Base-by-base conservation (phyloP, 2,113 vertebrate species). In the Sphaerodactylus townsendi region DNA sequence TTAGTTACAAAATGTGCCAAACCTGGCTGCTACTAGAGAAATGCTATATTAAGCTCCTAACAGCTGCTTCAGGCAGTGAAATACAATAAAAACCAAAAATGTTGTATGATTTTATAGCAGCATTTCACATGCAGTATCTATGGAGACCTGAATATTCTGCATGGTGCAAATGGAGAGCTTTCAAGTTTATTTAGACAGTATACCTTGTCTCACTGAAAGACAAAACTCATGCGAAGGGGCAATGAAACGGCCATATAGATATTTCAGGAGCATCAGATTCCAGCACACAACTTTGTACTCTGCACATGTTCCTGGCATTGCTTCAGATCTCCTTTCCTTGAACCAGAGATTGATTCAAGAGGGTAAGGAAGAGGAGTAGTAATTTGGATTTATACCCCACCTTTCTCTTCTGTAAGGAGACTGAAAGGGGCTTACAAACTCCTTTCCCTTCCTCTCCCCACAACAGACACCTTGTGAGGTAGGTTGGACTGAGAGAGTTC, bases 1-100 rank as follows among this genome's bases (percentile, higher is more conserved):
- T 88, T 82, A 90, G 92, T 87, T 91, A 88, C 89, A 91, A 91
- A 93, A 90, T 91, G 92, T 76, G 41, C 87, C 62, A 83, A 87
- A 88, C 88, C 89, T 89, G 88, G 79, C 89, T 92, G 35, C 88
- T 75, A 89, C 79, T 87, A 93, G 90, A 93, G 30, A 93, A 93
- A 93, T 93, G 89, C 80, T 91, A 90, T 89, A 91, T 87, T 88
- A 87, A 92, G 89, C 89, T 92, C 87, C 91, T 89, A 83, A 83
- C 90, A 93, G 87, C 90, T 93, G 91, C 90, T 92, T 88, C 88
- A 91, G 87, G 86, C 86, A 89, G 88, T 91, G 85, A 17, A 2
- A 80, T 85, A 74, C 84, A 87, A 81, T 75, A 65, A 83, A 77
- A 77, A 71, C 75, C 87, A 89, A 87, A 91, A 85, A 81, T 76